Percentiles rank a stretch among this genome's conserved stretches.
These are phyloP conservation scores for Plemyria rubiginata DNA, from an alignment of 2,888 invertebrate species.

Conservation along the genomic window DNA sequence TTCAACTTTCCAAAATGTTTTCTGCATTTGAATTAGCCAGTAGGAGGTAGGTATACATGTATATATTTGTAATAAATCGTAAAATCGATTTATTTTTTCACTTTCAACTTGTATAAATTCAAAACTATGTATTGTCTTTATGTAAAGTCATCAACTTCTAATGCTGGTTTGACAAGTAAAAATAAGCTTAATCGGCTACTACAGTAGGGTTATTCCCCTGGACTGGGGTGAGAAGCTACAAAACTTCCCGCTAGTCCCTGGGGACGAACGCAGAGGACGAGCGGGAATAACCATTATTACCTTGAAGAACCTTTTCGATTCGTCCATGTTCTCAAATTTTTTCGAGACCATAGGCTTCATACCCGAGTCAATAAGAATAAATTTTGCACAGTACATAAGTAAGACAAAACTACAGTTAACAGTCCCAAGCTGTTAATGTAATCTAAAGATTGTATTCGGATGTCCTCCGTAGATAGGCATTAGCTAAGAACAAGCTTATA, in stretches of 20 bases:
- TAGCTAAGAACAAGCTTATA: conserved; percentile 46
- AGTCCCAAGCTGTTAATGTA: background rate
- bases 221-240: no score
- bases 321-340: background rate
- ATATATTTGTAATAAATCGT: background rate
- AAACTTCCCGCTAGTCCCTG: no score
- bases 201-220: no score
- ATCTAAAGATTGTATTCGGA: conserved; percentile 2
- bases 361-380: background rate
- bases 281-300: no score
- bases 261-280: no score
- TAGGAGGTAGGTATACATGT: background rate
- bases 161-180: background rate
- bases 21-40: background rate
- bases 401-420: background rate
- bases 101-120: background rate
- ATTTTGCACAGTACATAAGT: background rate
- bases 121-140: no score
- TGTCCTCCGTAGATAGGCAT: conserved; percentile 30
- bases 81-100: background rate
- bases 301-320: background rate
- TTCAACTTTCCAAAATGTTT: background rate
- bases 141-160: background rate
- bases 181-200: background rate
- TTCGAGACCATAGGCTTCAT: background rate